Evolutionary conservation across 2,113 vertebrate species (phyloP), one percentile per base, ranked within the genome.

Genomic region (Lepidothrix coronata): DNA sequence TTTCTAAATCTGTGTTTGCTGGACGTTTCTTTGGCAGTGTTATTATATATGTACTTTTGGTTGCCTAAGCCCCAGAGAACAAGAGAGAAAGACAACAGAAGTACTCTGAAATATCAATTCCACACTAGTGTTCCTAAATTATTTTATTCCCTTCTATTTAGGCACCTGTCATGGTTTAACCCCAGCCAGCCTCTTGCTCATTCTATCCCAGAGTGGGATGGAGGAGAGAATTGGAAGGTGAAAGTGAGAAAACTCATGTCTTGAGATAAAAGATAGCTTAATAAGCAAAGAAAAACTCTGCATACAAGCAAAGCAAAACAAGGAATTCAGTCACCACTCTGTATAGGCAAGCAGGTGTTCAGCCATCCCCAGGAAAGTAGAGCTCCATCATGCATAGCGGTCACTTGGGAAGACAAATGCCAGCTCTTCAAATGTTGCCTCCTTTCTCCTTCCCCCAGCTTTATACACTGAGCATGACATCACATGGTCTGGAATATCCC

Each of bases 131-230:
- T 79, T 88, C 31, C 49, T 49, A 35, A 41, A 62, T 79, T 59
- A n/a, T 46, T 92, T 71, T 59, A n/a, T 77, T 70, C 8, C 9
- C 9, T 73, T 83, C 33, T 68, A 11, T 74, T 63, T 76, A 55
- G 39, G 6, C 44, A 59, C 10, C 5, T 55, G 25, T 41, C 0
- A 1, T 54, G 3, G 17, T 61, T 85, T 70, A 80, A 31, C 25
- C 28, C 5, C 7, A 41, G 39, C 24, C 39, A 48, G 7, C 8
- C 8, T 12, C 48, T 81, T 0, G 0, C 11, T 62, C 25, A 33
- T 19, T 49, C 31, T 61, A 41, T 22, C 16, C 23, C 23, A 48
- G 22, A 48, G 27, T 55, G 27, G 14, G 12, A 54, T 1, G 2
- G 15, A 5, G 21, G 46, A 61, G 31, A 74, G 46, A 61, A 48